Evolutionary conservation across 2,113 vertebrate genomes (phyloP).

Genomic region (Struthio camelus): DNA sequence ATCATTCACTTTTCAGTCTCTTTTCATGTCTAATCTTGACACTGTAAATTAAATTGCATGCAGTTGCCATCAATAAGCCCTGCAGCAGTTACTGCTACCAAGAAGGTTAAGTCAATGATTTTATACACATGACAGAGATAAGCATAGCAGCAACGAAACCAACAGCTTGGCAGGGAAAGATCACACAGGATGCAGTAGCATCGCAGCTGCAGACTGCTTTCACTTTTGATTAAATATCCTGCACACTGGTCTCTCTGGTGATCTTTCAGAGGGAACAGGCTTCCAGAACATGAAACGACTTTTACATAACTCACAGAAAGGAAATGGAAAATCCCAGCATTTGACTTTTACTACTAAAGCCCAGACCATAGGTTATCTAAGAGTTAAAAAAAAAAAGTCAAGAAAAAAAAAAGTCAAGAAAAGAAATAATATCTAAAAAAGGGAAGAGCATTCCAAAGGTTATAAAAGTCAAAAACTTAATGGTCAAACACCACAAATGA

Average conservation of each 20-base stretch:
- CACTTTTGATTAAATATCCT: neutral
- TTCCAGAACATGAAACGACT: neutral
- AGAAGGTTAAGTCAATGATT: conserved; percentile 4
- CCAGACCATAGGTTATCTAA: neutral
- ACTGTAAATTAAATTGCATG: neutral
- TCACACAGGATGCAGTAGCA: neutral
- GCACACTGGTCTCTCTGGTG: neutral
- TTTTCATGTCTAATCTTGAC: neutral
- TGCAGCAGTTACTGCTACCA: neutral
- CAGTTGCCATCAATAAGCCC: neutral
- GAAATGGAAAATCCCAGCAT: neutral
- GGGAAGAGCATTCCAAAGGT: neutral
- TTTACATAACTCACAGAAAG: neutral
- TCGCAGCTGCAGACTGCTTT: neutral
- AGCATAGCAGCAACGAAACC: neutral
- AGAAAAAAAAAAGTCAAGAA: neutral
- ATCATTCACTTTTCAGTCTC: neutral
- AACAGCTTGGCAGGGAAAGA: neutral
- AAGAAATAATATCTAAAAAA: neutral
- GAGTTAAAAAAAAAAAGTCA: neutral
- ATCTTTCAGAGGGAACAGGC: neutral
- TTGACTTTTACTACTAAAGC: neutral
- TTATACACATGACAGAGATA: neutral
- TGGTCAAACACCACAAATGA: neutral
- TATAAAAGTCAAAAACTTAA: neutral